phyloP scores from a whole-genome alignment of 2,113 vertebrate genomes.

The Thamnaconus septentrionalis region DNA sequence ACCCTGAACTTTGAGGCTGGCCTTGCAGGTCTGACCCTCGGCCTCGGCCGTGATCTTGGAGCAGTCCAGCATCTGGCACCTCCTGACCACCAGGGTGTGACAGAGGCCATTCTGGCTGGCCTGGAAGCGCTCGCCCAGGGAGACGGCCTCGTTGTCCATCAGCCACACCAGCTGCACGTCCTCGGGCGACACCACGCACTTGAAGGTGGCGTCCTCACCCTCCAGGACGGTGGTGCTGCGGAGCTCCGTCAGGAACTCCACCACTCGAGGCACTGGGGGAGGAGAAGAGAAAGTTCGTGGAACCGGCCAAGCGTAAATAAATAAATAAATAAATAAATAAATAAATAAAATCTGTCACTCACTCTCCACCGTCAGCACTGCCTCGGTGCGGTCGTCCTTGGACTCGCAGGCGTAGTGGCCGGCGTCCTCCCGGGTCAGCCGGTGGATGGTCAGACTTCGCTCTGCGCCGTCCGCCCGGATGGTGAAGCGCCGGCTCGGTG shows the following conservation, averaged over 20 bases:
- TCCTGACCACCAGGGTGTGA: slow-evolving; percentile 79
- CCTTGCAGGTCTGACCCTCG: slow-evolving; percentile 78
- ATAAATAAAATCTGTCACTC: slow-evolving; percentile 29
- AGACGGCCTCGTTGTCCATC: slow-evolving; percentile 79
- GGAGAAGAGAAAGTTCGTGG: background rate
- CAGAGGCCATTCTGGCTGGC: slow-evolving; percentile 79
- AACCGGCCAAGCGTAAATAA: background rate
- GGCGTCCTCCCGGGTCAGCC: slow-evolving; percentile 72
- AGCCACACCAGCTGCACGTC: slow-evolving; percentile 86
- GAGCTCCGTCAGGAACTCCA: slow-evolving; percentile 87
- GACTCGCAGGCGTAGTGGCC: slow-evolving; percentile 85
- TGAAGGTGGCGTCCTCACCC: slow-evolving; percentile 89
- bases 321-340: background rate
- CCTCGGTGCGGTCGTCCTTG: slow-evolving; percentile 79
- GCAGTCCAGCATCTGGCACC: slow-evolving; percentile 77
- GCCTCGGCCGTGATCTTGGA: slow-evolving; percentile 81
- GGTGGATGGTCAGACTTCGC: slow-evolving; percentile 84
- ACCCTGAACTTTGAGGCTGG: slow-evolving; percentile 91
- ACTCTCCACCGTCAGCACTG: slow-evolving; percentile 80
- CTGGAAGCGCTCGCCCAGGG: slow-evolving; percentile 67
- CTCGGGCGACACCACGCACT: slow-evolving; percentile 88
- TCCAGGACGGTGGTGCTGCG: slow-evolving; percentile 87
- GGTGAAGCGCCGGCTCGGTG: slow-evolving; percentile 63
- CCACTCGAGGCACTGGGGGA: slow-evolving; percentile 83
- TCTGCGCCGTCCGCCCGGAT: slow-evolving; percentile 79